Evolutionary conservation across 2,888 invertebrate species (phyloP).

Genomic region (Euspilapteryx auroguttella): DNA sequence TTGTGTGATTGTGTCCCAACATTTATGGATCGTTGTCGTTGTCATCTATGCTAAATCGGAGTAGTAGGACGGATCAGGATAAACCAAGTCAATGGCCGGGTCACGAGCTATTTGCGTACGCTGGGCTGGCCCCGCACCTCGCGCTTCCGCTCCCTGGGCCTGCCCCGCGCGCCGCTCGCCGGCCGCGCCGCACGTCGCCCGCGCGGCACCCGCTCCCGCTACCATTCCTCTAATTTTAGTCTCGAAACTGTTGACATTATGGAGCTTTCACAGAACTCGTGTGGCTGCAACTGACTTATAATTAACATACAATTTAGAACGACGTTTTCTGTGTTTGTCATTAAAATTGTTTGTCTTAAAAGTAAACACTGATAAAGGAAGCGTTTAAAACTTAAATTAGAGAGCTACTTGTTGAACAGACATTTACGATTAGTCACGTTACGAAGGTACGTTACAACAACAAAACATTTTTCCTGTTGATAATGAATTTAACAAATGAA

Average conservation of each 20-base stretch:
- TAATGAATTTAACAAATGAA: too few relatives aligned
- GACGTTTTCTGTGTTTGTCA: slow-evolving; percentile 1
- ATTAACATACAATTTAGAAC: slow-evolving; percentile 4
- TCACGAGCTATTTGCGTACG: slow-evolving; percentile 53
- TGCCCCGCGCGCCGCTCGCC: slow-evolving; percentile 13
- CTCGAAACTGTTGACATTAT: slow-evolving; percentile 28
- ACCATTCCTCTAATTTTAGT: slow-evolving; percentile 41
- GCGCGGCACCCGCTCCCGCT: slow-evolving; percentile 37
- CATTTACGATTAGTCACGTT: background rate
- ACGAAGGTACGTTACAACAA: background rate
- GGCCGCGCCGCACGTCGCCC: slow-evolving; percentile 23
- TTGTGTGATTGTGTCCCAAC: slow-evolving; percentile 13
- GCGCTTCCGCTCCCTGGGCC: slow-evolving; percentile 38
- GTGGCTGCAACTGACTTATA: slow-evolving; percentile 4
- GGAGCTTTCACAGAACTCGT: slow-evolving; percentile 13
- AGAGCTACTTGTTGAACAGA: too few relatives aligned
- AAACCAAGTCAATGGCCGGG: slow-evolving; percentile 60
- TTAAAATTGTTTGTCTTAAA: background rate
- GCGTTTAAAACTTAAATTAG: background rate
- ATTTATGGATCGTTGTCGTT: too few relatives aligned
- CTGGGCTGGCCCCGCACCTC: slow-evolving; percentile 19
- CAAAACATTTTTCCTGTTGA: background rate
- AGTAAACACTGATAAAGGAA: background rate
- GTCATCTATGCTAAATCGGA: slow-evolving; percentile 25
- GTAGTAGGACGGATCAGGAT: slow-evolving; percentile 60